Conservation (phyloP, 2,888 invertebrate genomes). For the Ethmia dodecea region DNA sequence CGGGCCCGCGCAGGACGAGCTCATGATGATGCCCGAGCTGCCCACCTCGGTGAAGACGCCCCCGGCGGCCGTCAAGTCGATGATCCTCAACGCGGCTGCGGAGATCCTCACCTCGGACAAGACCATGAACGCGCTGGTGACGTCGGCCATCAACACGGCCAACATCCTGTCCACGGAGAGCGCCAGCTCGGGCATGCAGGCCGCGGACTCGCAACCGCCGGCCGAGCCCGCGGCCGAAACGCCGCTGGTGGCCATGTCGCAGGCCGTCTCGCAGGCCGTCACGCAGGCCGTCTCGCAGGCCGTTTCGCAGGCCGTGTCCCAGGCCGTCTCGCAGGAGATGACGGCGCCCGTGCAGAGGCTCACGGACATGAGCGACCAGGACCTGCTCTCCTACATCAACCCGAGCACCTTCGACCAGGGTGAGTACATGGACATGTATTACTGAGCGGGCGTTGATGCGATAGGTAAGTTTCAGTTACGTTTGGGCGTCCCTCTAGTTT, state of each 20-base stretch:
- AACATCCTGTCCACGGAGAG: conserved; percentile 61
- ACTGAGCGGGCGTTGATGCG: conserved; percentile 16
- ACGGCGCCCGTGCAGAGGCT: conserved; percentile 83
- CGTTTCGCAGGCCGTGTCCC: conserved; percentile 67
- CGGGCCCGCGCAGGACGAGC: conserved; percentile 42
- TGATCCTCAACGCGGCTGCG: conserved; percentile 85
- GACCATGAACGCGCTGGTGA: conserved; percentile 76
- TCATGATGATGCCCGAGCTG: conserved; percentile 58
- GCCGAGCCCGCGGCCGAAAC: conserved; percentile 52
- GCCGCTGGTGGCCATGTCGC: conserved; percentile 66
- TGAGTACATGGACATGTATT: conserved; percentile 67
- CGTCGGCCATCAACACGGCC: conserved; percentile 71
- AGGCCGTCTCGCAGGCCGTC: conserved; percentile 71
- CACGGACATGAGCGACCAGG: conserved; percentile 91
- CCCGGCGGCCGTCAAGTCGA: conserved; percentile 83
- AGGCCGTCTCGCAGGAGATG: conserved; percentile 72
- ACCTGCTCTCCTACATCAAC: conserved; percentile 92
- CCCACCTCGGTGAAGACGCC: conserved; percentile 70
- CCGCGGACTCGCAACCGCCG: conserved; percentile 39
- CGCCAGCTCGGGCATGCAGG: conserved; percentile 28
- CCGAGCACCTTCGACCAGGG: conserved; percentile 92
- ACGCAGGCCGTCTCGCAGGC: conserved; percentile 69
- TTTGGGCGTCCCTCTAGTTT: no score
- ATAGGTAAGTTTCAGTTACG: no score
- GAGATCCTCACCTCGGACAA: conserved; percentile 82